A percentile compares a stretch with the other conserved stretches of the same genome.
Conservation (phyloP, 1,140 invertebrate species). For the Leucophenga varia region DNA sequence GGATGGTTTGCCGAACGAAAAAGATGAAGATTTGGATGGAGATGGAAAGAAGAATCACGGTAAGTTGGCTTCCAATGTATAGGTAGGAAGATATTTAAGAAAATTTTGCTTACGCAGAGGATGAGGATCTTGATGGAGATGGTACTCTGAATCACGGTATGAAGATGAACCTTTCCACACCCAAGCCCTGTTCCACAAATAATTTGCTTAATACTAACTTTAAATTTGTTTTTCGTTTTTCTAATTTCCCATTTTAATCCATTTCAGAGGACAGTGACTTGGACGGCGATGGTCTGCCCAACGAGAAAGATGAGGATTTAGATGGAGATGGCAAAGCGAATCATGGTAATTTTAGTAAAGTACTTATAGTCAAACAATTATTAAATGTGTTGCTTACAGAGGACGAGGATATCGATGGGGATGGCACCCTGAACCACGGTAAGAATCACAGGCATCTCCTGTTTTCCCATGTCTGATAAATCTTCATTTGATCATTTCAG, state of each 20-base stretch:
- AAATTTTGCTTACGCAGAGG: constrained; percentile 25
- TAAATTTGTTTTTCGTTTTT: constrained; percentile 1
- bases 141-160: constrained; percentile 9
- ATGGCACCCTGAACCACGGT: constrained; percentile 34
- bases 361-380: constrained; percentile 58
- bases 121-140: constrained; percentile 49
- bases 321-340: constrained; percentile 42
- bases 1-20: constrained; percentile 14
- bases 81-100: too few relatives aligned
- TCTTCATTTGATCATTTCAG: too few relatives aligned
- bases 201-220: too few relatives aligned
- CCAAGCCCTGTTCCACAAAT: too few relatives aligned
- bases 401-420: constrained; percentile 48
- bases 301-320: constrained; percentile 51
- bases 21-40: constrained; percentile 46
- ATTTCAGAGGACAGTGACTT: constrained; percentile 29
- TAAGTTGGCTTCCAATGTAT: too few relatives aligned
- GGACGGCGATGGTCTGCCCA: constrained; percentile 40
- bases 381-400: constrained; percentile 19
- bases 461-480: too few relatives aligned
- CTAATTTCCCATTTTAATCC: neutral
- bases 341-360: constrained; percentile 57
- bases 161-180: too few relatives aligned
- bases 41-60: constrained; percentile 42
- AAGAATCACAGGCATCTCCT: too few relatives aligned